Evolutionary conservation across 2,113 vertebrate species (phyloP).

Genomic region (Gnathonemus longibarbis): DNA sequence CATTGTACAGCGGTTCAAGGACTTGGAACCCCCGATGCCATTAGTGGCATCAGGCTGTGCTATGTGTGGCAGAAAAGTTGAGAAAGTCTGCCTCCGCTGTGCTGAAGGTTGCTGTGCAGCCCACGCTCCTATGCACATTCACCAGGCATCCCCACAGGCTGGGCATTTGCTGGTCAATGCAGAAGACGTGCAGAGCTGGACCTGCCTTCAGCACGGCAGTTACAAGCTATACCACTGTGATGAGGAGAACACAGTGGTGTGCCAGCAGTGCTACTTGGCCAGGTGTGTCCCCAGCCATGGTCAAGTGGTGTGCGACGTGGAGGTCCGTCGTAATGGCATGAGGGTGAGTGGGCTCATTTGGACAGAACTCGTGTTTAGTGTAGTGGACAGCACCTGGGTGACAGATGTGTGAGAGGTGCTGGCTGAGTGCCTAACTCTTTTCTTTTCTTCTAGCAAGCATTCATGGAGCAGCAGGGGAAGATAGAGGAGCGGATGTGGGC

Average conservation of each 20-base stretch:
- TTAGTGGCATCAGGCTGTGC: no score
- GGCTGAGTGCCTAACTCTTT: background rate
- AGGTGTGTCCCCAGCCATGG: background rate
- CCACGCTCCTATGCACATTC: no score
- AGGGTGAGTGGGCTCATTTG: background rate
- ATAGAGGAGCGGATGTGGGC: background rate
- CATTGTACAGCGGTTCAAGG: no score
- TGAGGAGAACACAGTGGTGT: background rate
- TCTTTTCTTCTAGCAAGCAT: background rate
- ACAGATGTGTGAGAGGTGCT: background rate
- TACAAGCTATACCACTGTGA: background rate
- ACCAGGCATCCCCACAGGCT: background rate
- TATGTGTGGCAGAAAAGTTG: accelerated
- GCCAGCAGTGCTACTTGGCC: background rate
- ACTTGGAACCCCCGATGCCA: no score
- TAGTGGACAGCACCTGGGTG: background rate
- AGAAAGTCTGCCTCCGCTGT: background rate
- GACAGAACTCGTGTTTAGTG: background rate
- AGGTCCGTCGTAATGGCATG: background rate
- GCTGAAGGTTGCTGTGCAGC: background rate
- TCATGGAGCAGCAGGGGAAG: background rate
- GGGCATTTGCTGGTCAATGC: background rate
- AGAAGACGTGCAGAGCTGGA: background rate
- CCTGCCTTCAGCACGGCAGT: background rate
- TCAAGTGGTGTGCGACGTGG: background rate